Conservation (phyloP, 2,113 vertebrate species). For the Sitta europaea region DNA sequence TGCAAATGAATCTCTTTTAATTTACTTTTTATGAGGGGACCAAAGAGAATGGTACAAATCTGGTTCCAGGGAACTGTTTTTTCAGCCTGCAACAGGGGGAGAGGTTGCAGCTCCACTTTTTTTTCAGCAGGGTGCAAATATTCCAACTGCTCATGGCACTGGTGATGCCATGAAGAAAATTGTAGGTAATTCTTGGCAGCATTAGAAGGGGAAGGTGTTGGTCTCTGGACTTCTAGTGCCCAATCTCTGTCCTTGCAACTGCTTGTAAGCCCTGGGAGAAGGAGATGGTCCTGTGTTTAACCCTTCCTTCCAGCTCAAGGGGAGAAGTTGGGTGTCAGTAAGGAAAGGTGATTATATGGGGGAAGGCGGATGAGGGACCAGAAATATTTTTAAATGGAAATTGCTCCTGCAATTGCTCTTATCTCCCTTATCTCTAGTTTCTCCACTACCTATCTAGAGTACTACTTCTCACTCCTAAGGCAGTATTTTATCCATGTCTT, state of each 20-base stretch:
- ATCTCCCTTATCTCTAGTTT: neutral
- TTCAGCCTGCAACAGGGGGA: neutral
- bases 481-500: neutral
- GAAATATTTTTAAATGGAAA: neutral
- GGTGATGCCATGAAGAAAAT: neutral
- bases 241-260: neutral
- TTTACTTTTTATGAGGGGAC: neutral
- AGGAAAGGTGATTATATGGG: neutral
- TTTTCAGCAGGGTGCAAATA: neutral
- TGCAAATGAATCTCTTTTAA: neutral
- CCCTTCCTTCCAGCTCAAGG: neutral
- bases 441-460: neutral
- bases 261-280: neutral
- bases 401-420: accelerated
- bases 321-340: neutral
- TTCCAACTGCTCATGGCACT: neutral
- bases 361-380: neutral
- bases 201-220: neutral
- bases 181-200: neutral
- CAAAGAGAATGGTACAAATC: neutral
- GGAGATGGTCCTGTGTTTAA: neutral
- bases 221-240: neutral
- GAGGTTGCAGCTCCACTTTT: neutral
- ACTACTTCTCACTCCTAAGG: neutral
- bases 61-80: neutral